phyloP scores from a whole-genome alignment of 2,888 invertebrate genomes.

The Ptychoptera albimana region DNA sequence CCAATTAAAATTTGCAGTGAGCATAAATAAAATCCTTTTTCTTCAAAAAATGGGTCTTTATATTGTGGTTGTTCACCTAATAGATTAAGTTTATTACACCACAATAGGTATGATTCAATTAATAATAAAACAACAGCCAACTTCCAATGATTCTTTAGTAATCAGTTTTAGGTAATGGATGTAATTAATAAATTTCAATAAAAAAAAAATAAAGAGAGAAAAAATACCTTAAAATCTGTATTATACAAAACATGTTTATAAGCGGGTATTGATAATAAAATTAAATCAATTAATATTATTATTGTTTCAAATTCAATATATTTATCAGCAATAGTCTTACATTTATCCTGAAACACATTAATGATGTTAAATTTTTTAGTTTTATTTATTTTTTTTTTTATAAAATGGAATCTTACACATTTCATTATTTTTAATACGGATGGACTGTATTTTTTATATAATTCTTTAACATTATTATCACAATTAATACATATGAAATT shows the following conservation, averaged over 20 bases:
- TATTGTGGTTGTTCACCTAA: constrained; percentile 20
- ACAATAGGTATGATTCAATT: constrained; percentile 65
- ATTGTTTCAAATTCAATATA: constrained; percentile 86
- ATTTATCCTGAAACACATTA: constrained; percentile 58
- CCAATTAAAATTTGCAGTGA: constrained; percentile 35
- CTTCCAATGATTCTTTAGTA: constrained; percentile 56
- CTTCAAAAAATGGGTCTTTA: constrained; percentile 35
- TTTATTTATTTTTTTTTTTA: background rate
- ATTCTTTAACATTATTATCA: constrained; percentile 40
- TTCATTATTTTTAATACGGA: constrained; percentile 54
- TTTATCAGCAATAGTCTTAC: constrained; percentile 65
- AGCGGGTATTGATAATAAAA: constrained; percentile 64
- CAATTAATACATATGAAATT: constrained; percentile 47
- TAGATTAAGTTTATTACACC: constrained; percentile 24
- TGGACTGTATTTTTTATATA: constrained; percentile 53
- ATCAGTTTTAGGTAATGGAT: constrained; percentile 4
- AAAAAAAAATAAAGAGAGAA: too few species aligned
- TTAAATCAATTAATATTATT: constrained; percentile 69
- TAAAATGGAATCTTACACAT: constrained; percentile 43
- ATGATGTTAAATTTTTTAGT: constrained; percentile 9
- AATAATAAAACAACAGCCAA: constrained; percentile 59
- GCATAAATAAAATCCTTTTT: constrained; percentile 42
- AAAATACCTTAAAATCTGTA: constrained; percentile 55
- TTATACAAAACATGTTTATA: constrained; percentile 78
- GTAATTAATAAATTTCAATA: constrained; percentile 45